Evolutionary conservation across 2,113 vertebrate genomes (phyloP), one percentile per base, ranked within the genome.

Genomic region (Hypomesus transpacificus): DNA sequence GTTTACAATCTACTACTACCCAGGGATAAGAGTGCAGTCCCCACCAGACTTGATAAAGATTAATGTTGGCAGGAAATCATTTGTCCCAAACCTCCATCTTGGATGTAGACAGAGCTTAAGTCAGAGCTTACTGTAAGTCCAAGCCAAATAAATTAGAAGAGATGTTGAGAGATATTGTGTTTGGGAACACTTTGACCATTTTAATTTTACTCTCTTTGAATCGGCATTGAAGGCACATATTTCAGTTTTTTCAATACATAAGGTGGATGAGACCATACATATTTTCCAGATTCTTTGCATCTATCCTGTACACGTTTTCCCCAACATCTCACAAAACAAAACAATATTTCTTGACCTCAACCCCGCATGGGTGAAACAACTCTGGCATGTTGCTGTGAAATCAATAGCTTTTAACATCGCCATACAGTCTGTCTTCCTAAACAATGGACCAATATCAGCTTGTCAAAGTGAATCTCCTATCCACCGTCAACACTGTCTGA

Each of bases 321-420:
- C 53, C 3, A n/a, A 18, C 56, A 18, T 60, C 14, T 66, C 26
- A 6, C 9, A 13, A 65, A 17, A 26, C 14, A 14, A 62, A 77
- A 57, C 73, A 71, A 26, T 52, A 69, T 61, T 67, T 66, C 57
- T 70, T 73, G 75, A 63, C 76, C 69, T 82, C 67, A 20, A 70
- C 39, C 2, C 68, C 63, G 60, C 51, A 56, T 69, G 64, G 70
- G 64, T 74, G 20, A 75, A 83, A 77, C 77, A 76, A 78, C 24
- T 86, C 73, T 73, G 70, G 24, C 73, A 52, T 73, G 68, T 70
- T 77, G 75, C 64, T 76, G 61, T 65, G 68, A 83, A 87, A 84
- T 86, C 82, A 85, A 86, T 84, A 80, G 74, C 77, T 85, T 81
- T 85, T 86, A 85, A 76, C 76, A 78, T 78, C 69, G 68, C 73